Evolutionary conservation across 2,113 vertebrate species (phyloP), one percentile per base, ranked within the genome.

Genomic region (Eurystomus gularis): DNA sequence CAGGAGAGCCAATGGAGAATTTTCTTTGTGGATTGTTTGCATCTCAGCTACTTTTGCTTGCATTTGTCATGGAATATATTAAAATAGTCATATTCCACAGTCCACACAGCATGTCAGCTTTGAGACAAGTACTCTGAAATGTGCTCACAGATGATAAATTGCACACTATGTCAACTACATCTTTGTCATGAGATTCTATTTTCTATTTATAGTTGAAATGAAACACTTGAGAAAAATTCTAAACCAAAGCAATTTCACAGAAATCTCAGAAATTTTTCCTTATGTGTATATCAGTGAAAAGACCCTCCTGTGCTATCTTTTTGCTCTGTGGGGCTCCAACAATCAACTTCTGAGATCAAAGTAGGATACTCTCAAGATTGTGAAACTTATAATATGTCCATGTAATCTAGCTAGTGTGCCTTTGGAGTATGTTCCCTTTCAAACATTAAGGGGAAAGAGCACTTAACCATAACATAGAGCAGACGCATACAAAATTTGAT

Each of bases 161-260:
- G 96, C 94, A 95, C 62, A 91, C 87, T 83, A 75, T 96, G 92
- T 93, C 97, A 95, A 48, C 82, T 96, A 90, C 80, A 93, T 97
- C 91, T 96, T 94, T 97, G 92, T 95, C 96, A 95, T 69, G 76
- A 97, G 94, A 91, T 65, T 94, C 78, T 55, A 61, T 96, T 94
- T 90, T 96, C 96, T 96, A 96, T 97, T 98, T 97, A 93, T 95
- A 98, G 86, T 88, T 97, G 80, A 98, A 98, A 97, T 95, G 96
- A 97, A 96, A 79, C 93, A 97, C 95, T 98, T 96, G 85, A 94
- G 86, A 89, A 92, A 84, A 95, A 94, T 90, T 95, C 90, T 88
- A 94, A 95, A 92, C 85, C 96, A 94, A 97, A 96, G 89, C 93
- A 94, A 96, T 97, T 97, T 98, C 96, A 94, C 93, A 97, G 97